Conservation (phyloP, 2,888 invertebrate genomes). For the Exocentrus adspersus region DNA sequence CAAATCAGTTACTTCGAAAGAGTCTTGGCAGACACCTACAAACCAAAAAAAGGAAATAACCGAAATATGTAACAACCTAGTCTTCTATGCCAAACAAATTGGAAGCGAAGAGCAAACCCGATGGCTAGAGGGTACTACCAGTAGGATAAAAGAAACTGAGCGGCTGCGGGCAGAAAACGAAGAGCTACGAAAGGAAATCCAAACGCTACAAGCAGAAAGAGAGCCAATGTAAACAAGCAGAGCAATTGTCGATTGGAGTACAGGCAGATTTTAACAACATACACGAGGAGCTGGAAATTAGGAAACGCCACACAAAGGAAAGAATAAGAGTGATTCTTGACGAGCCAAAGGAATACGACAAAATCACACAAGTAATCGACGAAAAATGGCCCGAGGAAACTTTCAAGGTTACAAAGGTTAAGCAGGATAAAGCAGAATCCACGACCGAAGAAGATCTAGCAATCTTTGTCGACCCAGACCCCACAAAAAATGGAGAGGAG, state of each 20-base stretch:
- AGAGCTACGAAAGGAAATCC: no score
- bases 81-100: not conserved
- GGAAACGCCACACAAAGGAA: not conserved
- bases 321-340: not conserved
- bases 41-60: not conserved
- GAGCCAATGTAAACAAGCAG: no score
- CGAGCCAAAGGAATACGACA: not conserved
- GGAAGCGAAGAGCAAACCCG: not conserved
- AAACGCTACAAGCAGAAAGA: no score
- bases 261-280: not conserved
- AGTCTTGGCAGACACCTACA: not conserved
- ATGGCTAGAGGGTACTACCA: not conserved
- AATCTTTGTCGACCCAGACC: no score
- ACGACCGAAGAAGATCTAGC: no score
- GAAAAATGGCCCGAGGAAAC: no score
- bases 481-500: no score
- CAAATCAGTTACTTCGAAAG: not conserved
- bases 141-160: no score
- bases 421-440: not conserved
- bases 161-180: no score
- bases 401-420: not conserved
- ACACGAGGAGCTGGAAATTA: not conserved
- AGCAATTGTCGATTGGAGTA: no score
- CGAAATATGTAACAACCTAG: not conserved
- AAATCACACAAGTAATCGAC: no score